Evolutionary conservation across 64 coral and sea anemone genomes (phyloP), one percentile per base, ranked within the genome.

Genomic region (Montipora efflorescens): DNA sequence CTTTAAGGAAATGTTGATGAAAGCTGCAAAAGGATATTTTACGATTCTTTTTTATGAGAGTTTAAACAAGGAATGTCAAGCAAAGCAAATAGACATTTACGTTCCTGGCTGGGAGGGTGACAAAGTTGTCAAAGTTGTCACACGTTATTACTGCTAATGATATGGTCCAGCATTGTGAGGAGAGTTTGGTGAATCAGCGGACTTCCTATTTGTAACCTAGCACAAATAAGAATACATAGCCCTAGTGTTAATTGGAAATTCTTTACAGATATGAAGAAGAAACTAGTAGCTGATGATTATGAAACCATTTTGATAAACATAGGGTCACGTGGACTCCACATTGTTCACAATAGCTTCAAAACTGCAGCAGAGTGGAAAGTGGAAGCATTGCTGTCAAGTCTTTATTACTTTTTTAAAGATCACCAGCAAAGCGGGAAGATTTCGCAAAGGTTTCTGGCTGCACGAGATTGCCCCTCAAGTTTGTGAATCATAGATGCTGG

Each of bases 51-150:
- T 95, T 80, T 79, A 95, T 90, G 87, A 95, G 55, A 90, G 79
- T 79, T 77, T 90, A 64, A 95, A 57, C 53, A 57, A 57, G 53
- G 8, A 57, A 57, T 57, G 53, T 57, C 53, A 57, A 57, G 7
- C 53, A 66, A 77, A 95, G 72, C 80, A 95, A 87, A 95, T 95
- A 87, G 88, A 95, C 61, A 84, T 95, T 72, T 87, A 95, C 68
- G 79, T 90, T 68, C 51, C 74, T 21, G 89, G 43, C 79, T 94
- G 87, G 86, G 83, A 80, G 13, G 87, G 58, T 59, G n/a, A 76
- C 16, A 80, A 76, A 76, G 28, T 28, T 28, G 28, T 28, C 28
- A 28, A 28, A 28, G 87, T 84, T 80, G 57, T 57, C 53, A 57
- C 53, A 57, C 53, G 53, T 57, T 57, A 28, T 28, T 58, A 90